Conservation (phyloP, 2,888 invertebrate genomes). For the Drosophila trichaetosa region DNA sequence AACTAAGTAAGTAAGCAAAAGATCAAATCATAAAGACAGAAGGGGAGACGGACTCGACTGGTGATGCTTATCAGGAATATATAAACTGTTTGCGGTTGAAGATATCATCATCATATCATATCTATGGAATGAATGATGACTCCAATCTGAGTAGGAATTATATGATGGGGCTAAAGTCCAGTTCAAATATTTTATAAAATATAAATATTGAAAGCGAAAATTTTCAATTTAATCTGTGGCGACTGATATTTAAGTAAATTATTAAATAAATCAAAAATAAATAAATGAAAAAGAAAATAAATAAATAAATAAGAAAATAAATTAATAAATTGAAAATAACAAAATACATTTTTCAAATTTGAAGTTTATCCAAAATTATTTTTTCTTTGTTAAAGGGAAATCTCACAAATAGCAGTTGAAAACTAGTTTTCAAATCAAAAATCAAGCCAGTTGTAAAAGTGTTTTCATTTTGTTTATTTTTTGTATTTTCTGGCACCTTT, state of each 20-base stretch:
- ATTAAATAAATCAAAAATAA: neutral
- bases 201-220: neutral
- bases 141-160: no score
- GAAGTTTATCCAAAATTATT: neutral
- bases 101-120: no score
- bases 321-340: neutral
- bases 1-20: neutral
- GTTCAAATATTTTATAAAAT: neutral
- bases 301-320: no score
- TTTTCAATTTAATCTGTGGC: no score
- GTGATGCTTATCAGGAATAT: no score
- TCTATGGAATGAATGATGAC: no score
- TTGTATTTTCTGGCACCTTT: constrained; percentile 28
- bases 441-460: neutral
- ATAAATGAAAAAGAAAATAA: neutral
- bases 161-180: no score
- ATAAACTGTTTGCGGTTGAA: no score
- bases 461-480: constrained; percentile 5
- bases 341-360: neutral
- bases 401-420: neutral
- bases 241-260: neutral
- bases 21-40: neutral
- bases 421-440: neutral
- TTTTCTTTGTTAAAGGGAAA: neutral
- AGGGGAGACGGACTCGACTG: neutral